These are phyloP conservation scores for Thymelicus sylvestris DNA, from an alignment of 2,888 invertebrate species.

Conservation along the genomic window DNA sequence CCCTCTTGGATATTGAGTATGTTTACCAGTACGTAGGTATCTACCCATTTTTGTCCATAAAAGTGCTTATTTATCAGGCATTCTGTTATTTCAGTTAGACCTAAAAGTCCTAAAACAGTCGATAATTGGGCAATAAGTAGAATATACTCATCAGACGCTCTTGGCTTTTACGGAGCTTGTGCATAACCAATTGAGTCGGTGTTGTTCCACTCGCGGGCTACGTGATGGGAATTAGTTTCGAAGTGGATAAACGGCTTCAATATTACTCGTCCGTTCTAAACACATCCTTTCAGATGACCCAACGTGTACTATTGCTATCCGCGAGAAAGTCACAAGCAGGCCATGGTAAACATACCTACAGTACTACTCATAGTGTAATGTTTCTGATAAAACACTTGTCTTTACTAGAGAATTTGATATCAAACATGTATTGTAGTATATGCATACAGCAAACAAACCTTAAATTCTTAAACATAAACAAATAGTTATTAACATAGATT, in stretches of 20 bases:
- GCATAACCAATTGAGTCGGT: conserved; percentile 24
- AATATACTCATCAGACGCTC: conserved; percentile 24
- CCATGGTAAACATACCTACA: not conserved
- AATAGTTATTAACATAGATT: too few species aligned
- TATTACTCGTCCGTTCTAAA: conserved; percentile 29
- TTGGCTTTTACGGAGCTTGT: conserved; percentile 9
- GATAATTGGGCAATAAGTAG: not conserved
- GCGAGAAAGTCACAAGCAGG: conserved; percentile 25
- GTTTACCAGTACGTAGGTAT: too few species aligned
- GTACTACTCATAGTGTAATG: too few species aligned
- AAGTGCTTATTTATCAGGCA: too few species aligned
- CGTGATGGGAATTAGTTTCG: conserved; percentile 46
- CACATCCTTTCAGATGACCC: conserved; percentile 27
- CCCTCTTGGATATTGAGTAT: too few species aligned
- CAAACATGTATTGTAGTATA: too few species aligned
- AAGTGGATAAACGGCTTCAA: conserved; percentile 45
- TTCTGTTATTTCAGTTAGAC: too few species aligned
- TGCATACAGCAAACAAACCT: not conserved
- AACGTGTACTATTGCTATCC: conserved; percentile 8
- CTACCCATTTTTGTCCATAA: too few species aligned
- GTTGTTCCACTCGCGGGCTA: conserved; percentile 25
- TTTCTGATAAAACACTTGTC: too few species aligned
- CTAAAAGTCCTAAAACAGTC: not conserved
- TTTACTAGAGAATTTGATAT: too few species aligned
- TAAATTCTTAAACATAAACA: too few species aligned